A percentile compares a stretch with the other conserved stretches of the same genome.
These are phyloP conservation scores for Phymorhynchus buccinoides DNA, from an alignment of 1,140 invertebrate species.

Conservation along the genomic window DNA sequence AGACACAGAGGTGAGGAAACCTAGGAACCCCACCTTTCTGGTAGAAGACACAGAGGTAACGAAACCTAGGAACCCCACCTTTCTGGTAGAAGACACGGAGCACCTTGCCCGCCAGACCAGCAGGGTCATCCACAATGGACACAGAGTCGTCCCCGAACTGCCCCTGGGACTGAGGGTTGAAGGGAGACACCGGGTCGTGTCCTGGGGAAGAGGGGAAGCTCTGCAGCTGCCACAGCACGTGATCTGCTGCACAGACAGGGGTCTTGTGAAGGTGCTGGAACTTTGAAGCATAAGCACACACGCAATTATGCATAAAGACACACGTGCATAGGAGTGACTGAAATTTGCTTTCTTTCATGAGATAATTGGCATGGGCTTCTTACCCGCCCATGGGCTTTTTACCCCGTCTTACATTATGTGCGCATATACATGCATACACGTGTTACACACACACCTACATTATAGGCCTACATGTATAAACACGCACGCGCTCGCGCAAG, in stretches of 20 bases:
- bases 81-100: constrained; percentile 31
- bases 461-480: too few relatives aligned
- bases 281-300: too few relatives aligned
- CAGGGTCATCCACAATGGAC: constrained; percentile 16
- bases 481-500: too few relatives aligned
- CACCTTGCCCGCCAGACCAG: constrained; percentile 10
- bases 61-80: background rate
- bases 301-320: background rate
- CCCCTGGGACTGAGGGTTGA: background rate
- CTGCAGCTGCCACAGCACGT: background rate
- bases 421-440: too few relatives aligned
- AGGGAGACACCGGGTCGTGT: background rate
- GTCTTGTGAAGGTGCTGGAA: too few relatives aligned
- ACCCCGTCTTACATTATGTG: too few relatives aligned
- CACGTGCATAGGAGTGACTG: too few relatives aligned
- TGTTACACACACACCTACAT: too few relatives aligned
- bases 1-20: background rate
- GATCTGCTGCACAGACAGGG: background rate
- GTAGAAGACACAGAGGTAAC: background rate
- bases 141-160: constrained; percentile 23
- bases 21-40: background rate
- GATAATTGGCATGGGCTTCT: too few relatives aligned
- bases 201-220: background rate
- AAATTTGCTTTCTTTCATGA: too few relatives aligned
- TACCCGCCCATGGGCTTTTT: too few relatives aligned